Evolutionary conservation across 2,113 vertebrate species (phyloP).

Genomic region (Aphelocoma coerulescens): DNA sequence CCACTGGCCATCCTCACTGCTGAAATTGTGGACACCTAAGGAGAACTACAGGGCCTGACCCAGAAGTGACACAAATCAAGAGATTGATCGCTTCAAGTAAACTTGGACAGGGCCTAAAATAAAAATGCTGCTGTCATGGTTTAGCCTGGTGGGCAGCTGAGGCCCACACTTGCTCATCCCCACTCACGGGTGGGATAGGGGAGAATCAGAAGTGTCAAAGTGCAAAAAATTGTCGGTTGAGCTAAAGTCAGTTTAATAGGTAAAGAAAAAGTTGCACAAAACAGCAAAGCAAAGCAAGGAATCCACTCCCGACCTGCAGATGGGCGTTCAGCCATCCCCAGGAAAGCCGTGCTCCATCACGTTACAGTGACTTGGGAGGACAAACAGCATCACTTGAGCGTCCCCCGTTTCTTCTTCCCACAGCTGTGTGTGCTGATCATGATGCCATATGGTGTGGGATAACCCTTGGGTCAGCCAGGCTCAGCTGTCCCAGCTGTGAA

Average conservation of each 20-base stretch:
- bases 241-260: not conserved
- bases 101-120: not conserved
- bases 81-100: not conserved
- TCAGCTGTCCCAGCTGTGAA: not conserved
- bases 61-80: not conserved
- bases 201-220: not conserved
- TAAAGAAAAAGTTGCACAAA: not conserved
- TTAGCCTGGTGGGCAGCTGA: not conserved
- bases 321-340: not conserved
- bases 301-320: not conserved
- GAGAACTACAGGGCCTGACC: not conserved
- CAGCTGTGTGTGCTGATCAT: not conserved
- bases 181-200: not conserved
- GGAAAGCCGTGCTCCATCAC: not conserved
- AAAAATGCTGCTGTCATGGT: fast-evolving
- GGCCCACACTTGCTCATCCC: not conserved
- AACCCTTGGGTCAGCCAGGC: not conserved
- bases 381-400: fast-evolving
- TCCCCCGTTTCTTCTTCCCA: not conserved
- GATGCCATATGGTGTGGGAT: fast-evolving
- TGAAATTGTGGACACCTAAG: not conserved
- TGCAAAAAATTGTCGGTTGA: not conserved
- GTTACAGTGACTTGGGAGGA: fast-evolving
- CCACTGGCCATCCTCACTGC: not conserved
- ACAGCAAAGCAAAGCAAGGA: not conserved